phyloP scores from a whole-genome alignment of 53 echinoderm and acorn worm genomes.

The Echinometra lucunter region DNA sequence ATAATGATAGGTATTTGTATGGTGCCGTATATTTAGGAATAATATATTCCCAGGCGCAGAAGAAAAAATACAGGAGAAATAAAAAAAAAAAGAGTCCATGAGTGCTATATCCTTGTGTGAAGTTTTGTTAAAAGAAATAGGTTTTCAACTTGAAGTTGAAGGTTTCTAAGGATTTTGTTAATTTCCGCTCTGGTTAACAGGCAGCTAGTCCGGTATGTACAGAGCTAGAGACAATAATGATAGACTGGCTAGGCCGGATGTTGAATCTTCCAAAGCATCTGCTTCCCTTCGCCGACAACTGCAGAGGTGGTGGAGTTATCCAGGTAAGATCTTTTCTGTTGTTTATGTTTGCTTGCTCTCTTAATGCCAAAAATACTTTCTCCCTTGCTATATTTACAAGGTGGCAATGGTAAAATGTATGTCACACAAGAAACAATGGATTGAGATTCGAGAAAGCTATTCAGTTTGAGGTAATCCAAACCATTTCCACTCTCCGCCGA shows the following conservation, averaged over 20 bases:
- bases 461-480: too few species aligned
- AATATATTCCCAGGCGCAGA: too few species aligned
- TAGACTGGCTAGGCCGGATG: slow-evolving; percentile 88
- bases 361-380: not conserved
- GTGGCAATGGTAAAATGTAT: not conserved
- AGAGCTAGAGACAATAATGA: slow-evolving; percentile 85
- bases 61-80: too few species aligned
- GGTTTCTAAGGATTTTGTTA: not conserved
- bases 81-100: too few species aligned
- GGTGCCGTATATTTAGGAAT: too few species aligned
- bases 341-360: too few species aligned
- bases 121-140: too few species aligned
- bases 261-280: slow-evolving; percentile 84
- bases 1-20: too few species aligned
- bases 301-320: slow-evolving; percentile 81
- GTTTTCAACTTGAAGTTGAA: too few species aligned
- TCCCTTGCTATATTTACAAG: not conserved
- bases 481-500: too few species aligned
- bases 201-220: slow-evolving; percentile 80
- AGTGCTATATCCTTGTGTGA: too few species aligned
- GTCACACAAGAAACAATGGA: not conserved
- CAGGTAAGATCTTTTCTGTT: slow-evolving; percentile 71
- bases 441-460: too few species aligned
- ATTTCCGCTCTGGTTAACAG: not conserved
- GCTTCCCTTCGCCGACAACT: slow-evolving; percentile 79